phyloP scores from a whole-genome alignment of 1,140 invertebrate genomes.

The Anoplolepis gracilipes region DNA sequence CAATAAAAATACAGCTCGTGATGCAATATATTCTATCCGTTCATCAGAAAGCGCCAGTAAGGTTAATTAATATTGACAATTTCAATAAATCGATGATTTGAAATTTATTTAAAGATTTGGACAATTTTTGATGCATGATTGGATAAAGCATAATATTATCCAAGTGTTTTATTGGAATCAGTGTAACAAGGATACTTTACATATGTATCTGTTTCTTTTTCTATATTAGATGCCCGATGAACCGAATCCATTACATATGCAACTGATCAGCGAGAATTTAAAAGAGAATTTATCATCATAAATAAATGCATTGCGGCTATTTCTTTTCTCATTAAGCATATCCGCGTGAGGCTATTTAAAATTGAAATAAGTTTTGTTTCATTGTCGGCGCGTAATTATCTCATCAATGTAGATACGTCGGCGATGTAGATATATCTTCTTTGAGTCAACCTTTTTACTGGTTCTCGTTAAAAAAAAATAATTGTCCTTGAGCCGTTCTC shows the following conservation, averaged over 20 bases:
- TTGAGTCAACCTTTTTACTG: conserved; percentile 8
- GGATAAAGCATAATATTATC: neutral
- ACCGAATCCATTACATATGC: conserved; percentile 50
- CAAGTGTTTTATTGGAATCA: neutral
- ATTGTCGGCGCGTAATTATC: conserved; percentile 64
- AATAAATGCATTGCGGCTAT: conserved; percentile 59
- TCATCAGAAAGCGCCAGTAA: neutral
- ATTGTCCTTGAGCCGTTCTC: conserved; percentile 6
- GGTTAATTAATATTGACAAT: neutral
- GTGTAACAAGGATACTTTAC: neutral
- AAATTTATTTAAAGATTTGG: neutral
- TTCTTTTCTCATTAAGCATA: conserved; percentile 68
- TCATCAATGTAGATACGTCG: conserved; percentile 19
- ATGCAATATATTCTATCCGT: neutral
- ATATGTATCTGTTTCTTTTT: neutral
- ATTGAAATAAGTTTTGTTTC: conserved; percentile 69
- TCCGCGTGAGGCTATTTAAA: conserved; percentile 52
- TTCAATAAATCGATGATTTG: too few relatives aligned
- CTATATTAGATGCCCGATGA: neutral
- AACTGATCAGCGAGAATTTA: conserved; percentile 52
- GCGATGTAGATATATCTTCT: conserved; percentile 27
- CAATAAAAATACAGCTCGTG: neutral
- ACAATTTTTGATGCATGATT: neutral
- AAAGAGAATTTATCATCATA: conserved; percentile 67
- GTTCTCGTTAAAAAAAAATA: conserved; percentile 1